Percentiles rank a stretch among this genome's conserved stretches.
Conservation (phyloP, 2,797 vertebrate genomes). For the Trichosurus vulpecula region DNA sequence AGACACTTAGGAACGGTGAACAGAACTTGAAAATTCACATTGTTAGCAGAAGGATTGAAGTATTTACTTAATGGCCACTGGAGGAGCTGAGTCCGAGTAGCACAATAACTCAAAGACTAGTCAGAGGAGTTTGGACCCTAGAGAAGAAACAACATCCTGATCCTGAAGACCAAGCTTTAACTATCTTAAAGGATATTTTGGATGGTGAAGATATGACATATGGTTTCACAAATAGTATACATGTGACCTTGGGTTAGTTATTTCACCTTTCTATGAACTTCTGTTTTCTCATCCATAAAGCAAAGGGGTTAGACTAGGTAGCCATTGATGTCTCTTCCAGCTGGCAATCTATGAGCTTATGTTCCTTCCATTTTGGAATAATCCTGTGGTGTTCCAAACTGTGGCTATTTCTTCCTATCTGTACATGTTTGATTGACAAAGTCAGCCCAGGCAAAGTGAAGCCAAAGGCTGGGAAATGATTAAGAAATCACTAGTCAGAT, state of each 20-base stretch:
- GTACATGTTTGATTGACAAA: conserved; percentile 32
- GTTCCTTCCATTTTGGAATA: background rate
- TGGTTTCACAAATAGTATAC: background rate
- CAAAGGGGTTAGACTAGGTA: background rate
- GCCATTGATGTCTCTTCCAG: background rate
- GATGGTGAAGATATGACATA: background rate
- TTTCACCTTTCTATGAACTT: background rate
- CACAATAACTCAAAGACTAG: background rate
- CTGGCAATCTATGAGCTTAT: background rate
- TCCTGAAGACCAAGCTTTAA: background rate
- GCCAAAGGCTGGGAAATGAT: conserved; percentile 26
- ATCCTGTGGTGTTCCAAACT: conserved; percentile 5
- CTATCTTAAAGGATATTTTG: background rate
- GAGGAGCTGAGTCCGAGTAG: background rate
- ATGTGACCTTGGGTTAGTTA: background rate
- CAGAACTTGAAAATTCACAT: conserved; percentile 1
- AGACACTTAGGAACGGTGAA: background rate
- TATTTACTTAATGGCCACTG: background rate
- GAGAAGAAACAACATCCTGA: background rate
- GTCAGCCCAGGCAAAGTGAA: background rate
- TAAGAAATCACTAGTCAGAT: conserved; percentile 9
- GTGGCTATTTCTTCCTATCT: conserved; percentile 19
- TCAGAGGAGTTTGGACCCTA: background rate
- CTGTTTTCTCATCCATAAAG: background rate
- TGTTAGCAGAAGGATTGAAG: background rate